These are phyloP conservation scores for Coelinius sp. DNA, from an alignment of 2,888 invertebrate species.

Conservation along the genomic window DNA sequence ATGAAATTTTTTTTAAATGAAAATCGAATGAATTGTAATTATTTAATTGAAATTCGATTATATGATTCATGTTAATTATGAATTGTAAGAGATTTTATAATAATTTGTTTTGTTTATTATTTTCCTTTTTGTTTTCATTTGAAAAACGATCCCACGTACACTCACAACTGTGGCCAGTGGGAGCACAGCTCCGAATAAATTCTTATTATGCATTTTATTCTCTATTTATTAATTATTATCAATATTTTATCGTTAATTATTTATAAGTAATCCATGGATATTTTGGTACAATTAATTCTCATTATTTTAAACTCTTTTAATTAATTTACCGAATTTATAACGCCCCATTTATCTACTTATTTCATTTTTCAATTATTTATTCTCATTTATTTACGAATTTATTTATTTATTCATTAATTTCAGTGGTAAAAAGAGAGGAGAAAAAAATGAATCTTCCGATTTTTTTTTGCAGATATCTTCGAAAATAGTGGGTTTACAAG, in stretches of 20 bases:
- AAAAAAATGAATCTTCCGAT: too few species aligned
- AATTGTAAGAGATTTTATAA: constrained; percentile 36
- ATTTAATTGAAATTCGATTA: too few species aligned
- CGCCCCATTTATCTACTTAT: constrained; percentile 19
- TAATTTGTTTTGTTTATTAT: constrained; percentile 45
- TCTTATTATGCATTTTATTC: constrained; percentile 66
- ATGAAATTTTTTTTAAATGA: too few species aligned
- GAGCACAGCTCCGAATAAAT: constrained; percentile 71
- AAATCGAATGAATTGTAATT: too few species aligned
- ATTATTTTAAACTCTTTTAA: constrained; percentile 58
- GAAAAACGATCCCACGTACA: constrained; percentile 67
- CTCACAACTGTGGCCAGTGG: constrained; percentile 62
- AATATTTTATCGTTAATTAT: constrained; percentile 48
- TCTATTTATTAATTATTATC: constrained; percentile 60
- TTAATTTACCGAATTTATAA: constrained; percentile 48
- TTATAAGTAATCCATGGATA: constrained; percentile 69
- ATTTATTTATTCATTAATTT: too few species aligned
- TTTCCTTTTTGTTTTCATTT: constrained; percentile 42
- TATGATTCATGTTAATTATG: too few species aligned
- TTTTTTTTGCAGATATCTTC: too few species aligned
- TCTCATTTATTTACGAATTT: constrained; percentile 40
- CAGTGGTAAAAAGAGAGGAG: too few species aligned
- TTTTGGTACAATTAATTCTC: constrained; percentile 69
- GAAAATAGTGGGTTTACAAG: too few species aligned
- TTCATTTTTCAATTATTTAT: constrained; percentile 36